phyloP scores from a whole-genome alignment of 2,888 invertebrate genomes.

The Phortica okadai region DNA sequence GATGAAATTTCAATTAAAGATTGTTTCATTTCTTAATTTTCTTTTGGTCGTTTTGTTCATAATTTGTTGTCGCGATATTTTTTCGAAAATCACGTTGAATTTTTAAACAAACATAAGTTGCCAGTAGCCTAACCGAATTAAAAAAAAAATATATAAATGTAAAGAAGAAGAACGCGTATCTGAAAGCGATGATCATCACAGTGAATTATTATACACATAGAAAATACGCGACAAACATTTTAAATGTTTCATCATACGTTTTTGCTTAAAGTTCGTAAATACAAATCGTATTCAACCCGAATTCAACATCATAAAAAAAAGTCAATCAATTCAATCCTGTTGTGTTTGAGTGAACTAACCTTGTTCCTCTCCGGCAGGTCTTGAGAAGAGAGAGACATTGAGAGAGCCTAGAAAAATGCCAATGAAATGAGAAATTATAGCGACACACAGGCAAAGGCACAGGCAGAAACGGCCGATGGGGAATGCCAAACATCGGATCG shows the following conservation, averaged over 20 bases:
- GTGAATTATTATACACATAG: neutral
- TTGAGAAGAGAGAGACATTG: slow-evolving; percentile 65
- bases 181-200: neutral
- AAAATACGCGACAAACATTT: slow-evolving; percentile 3
- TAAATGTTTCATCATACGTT: slow-evolving; percentile 44
- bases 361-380: slow-evolving; percentile 78
- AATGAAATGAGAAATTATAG: slow-evolving; percentile 53
- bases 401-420: slow-evolving; percentile 57
- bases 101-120: no score
- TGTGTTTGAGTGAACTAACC: slow-evolving; percentile 78
- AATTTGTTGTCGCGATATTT: no score
- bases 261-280: slow-evolving; percentile 24
- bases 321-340: slow-evolving; percentile 72
- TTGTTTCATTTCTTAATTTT: no score
- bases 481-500: neutral
- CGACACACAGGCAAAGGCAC: slow-evolving; percentile 43
- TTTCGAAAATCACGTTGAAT: no score
- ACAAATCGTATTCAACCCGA: slow-evolving; percentile 16
- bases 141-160: neutral
- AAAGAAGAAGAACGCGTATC: neutral
- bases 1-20: no score
- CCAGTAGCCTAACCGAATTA: no score
- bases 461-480: slow-evolving; percentile 23
- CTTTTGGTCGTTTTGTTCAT: no score
- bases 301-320: slow-evolving; percentile 41